phyloP scores from a whole-genome alignment of 2,113 vertebrate genomes.

The Syngnathus floridae region DNA sequence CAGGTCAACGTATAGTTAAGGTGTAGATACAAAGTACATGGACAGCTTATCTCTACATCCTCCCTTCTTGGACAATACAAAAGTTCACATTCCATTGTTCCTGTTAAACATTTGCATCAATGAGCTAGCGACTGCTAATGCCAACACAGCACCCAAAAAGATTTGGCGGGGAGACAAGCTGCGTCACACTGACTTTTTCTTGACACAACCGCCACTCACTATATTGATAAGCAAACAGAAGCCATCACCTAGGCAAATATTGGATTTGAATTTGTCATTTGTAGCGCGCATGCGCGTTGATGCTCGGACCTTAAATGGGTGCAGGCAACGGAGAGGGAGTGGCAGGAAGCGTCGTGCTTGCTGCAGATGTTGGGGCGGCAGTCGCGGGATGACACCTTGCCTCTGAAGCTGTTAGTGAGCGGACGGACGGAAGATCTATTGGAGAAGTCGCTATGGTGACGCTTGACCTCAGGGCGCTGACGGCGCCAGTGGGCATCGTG shows the following conservation, averaged over 20 bases:
- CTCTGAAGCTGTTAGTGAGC: not conserved
- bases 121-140: not conserved
- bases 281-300: not conserved
- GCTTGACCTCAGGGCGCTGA: conserved; percentile 51
- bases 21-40: too few relatives aligned
- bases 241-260: not conserved
- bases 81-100: not conserved
- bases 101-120: conserved; percentile 22
- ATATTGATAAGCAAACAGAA: conserved; percentile 22
- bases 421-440: not conserved
- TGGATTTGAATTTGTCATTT: not conserved
- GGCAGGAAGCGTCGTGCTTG: not conserved
- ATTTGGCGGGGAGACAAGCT: not conserved
- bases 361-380: not conserved
- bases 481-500: conserved; percentile 67
- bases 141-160: not conserved
- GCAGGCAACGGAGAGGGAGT: not conserved
- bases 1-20: too few relatives aligned
- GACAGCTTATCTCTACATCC: not conserved
- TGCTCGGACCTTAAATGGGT: not conserved
- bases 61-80: not conserved
- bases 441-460: conserved; percentile 21
- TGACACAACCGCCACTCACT: not conserved
- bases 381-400: not conserved
- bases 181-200: not conserved